Conservation (phyloP, 2,797 vertebrate species). For the Rhinella marina region DNA sequence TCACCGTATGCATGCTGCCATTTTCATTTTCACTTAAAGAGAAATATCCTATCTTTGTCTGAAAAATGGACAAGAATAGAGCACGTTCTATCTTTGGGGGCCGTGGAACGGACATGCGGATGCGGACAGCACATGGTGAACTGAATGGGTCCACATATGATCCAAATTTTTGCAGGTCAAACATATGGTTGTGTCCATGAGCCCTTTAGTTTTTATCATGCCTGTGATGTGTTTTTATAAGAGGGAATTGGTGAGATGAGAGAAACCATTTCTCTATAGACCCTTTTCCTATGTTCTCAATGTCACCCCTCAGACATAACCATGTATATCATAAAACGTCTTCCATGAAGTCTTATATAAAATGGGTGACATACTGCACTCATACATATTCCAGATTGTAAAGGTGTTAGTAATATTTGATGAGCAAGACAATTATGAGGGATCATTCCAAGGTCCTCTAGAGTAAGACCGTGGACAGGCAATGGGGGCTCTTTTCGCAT, state of each 20-base stretch:
- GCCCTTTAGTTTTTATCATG: background rate
- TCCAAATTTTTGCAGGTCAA: too few relatives aligned
- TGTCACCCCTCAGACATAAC: background rate
- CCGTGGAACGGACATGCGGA: too few relatives aligned
- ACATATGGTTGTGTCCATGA: too few relatives aligned
- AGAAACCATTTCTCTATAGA: background rate
- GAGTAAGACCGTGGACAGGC: background rate
- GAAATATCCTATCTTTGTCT: too few relatives aligned
- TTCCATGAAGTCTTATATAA: background rate
- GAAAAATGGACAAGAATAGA: too few relatives aligned
- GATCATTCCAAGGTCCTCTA: background rate
- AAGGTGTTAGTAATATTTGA: background rate
- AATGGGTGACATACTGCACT: background rate
- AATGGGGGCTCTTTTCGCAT: background rate
- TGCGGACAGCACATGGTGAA: too few relatives aligned
- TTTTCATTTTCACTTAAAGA: too few relatives aligned
- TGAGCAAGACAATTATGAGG: background rate
- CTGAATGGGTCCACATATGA: too few relatives aligned
- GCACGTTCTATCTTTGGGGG: too few relatives aligned
- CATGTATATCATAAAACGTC: background rate
- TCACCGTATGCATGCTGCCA: too few relatives aligned
- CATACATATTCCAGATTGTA: background rate
- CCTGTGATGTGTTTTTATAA: background rate
- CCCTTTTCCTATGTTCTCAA: background rate
- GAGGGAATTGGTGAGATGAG: background rate